Conservation (phyloP, 1,140 invertebrate species). For the Plectrocnemia conspersa region DNA sequence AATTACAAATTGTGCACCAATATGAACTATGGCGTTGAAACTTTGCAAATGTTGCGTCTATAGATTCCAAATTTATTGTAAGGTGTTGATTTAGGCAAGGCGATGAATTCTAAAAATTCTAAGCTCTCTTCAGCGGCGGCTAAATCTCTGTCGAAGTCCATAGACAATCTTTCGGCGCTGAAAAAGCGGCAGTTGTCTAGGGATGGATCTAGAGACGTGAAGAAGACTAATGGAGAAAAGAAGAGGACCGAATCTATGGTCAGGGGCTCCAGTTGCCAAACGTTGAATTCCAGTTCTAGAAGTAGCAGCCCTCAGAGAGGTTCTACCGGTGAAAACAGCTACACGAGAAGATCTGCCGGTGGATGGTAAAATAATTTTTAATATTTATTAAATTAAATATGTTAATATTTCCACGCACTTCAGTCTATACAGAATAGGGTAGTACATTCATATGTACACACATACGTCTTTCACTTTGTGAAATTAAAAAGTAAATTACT, state of each 20-base stretch:
- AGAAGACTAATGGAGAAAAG: background rate
- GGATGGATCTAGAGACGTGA: background rate
- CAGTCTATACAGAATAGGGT: too few relatives aligned
- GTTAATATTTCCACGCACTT: too few relatives aligned
- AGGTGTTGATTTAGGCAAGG: too few relatives aligned
- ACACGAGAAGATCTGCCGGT: constrained; percentile 28
- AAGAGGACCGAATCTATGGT: constrained; percentile 10
- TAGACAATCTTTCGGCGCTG: constrained; percentile 19
- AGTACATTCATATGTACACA: too few relatives aligned
- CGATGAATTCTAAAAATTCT: constrained; percentile 1
- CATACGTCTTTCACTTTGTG: too few relatives aligned
- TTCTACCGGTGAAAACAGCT: constrained; percentile 11
- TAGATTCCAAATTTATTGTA: too few relatives aligned
- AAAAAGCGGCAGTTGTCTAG: constrained; percentile 10
- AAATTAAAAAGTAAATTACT: too few relatives aligned
- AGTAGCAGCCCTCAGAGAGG: constrained; percentile 16
- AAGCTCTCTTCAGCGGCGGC: background rate
- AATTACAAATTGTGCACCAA: too few relatives aligned
- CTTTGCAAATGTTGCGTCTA: too few relatives aligned
- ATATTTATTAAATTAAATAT: too few relatives aligned
- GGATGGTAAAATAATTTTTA: constrained; percentile 26
- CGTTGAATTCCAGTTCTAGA: constrained; percentile 8
- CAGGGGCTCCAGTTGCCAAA: constrained; percentile 19
- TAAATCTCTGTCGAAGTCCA: constrained; percentile 17
- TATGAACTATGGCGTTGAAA: too few relatives aligned